Percentiles rank a stretch among this genome's conserved stretches.
These are phyloP conservation scores for Cherax quadricarinatus DNA, from an alignment of 1,140 invertebrate species.

Conservation along the genomic window DNA sequence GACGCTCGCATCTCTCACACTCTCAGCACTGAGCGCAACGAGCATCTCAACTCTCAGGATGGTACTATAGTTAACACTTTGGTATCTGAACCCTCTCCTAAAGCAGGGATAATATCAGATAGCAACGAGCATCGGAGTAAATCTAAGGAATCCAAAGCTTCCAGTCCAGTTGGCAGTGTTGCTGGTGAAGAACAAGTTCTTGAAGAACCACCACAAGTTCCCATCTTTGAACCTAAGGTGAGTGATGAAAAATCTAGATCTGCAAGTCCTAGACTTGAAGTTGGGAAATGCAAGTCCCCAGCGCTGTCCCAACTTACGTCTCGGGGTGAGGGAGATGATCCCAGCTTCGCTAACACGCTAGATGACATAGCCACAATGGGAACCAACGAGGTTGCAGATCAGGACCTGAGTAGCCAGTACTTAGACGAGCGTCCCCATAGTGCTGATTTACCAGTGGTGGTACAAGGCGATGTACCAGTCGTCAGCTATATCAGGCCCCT, in stretches of 20 bases:
- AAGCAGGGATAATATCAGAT: slow-evolving; percentile 33
- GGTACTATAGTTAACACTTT: slow-evolving; percentile 47
- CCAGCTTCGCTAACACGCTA: slow-evolving; percentile 71
- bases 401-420: slow-evolving; percentile 65
- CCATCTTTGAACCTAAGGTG: slow-evolving; percentile 8
- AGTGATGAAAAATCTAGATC: slow-evolving; percentile 39
- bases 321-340: slow-evolving; percentile 61
- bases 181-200: slow-evolving; percentile 33
- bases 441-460: slow-evolving; percentile 8
- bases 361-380: slow-evolving; percentile 71
- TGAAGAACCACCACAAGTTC: neutral
- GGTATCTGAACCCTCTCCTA: slow-evolving; percentile 48
- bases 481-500: slow-evolving; percentile 41
- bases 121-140: slow-evolving; percentile 32
- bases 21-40: slow-evolving; percentile 10
- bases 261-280: slow-evolving; percentile 26
- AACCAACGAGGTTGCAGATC: slow-evolving; percentile 72
- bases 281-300: slow-evolving; percentile 60
- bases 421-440: slow-evolving; percentile 59
- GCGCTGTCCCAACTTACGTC: slow-evolving; percentile 35
- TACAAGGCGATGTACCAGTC: slow-evolving; percentile 37
- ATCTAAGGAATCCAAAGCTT: slow-evolving; percentile 53
- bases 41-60: slow-evolving; percentile 29
- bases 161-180: slow-evolving; percentile 38
- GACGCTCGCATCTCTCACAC: slow-evolving; percentile 15